Conservation (phyloP, 1,140 invertebrate species). For the Zaprionus nigranus region DNA sequence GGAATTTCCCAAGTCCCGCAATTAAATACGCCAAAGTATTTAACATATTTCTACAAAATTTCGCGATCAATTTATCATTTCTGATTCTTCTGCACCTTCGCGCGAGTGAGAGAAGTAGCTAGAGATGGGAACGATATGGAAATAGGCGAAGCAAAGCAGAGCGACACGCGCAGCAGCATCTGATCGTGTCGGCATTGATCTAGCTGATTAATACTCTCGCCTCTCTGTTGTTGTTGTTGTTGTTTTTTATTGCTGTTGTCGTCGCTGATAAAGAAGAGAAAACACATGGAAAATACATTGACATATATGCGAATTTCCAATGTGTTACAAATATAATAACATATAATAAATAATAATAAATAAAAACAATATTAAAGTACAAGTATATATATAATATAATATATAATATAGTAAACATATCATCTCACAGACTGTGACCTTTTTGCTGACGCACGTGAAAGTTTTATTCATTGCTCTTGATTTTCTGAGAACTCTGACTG, state of each 20-base stretch:
- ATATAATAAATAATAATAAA: too few species aligned
- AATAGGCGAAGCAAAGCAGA: background rate
- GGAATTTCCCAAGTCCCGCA: background rate
- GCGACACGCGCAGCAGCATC: conserved; percentile 25
- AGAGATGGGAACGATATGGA: background rate
- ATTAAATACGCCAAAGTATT: conserved; percentile 19
- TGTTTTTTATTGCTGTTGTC: background rate
- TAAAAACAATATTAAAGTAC: too few species aligned
- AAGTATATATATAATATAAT: background rate
- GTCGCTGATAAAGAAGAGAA: conserved; percentile 36
- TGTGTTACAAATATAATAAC: too few species aligned
- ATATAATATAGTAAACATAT: too few species aligned
- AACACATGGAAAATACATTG: conserved; percentile 22
- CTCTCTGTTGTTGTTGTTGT: conserved; percentile 4
- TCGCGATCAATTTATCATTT: background rate
- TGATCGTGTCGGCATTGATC: conserved; percentile 54
- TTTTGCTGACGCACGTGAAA: conserved; percentile 47
- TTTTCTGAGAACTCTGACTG: background rate
- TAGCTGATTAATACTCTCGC: conserved; percentile 26
- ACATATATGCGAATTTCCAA: background rate
- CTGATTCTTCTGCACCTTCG: background rate
- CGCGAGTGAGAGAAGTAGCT: background rate
- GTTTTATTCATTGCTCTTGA: conserved; percentile 11
- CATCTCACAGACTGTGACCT: background rate
- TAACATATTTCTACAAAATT: conserved; percentile 25